Conservation (phyloP, 2,797 vertebrate species). For the Poeciliopsis turneri region DNA sequence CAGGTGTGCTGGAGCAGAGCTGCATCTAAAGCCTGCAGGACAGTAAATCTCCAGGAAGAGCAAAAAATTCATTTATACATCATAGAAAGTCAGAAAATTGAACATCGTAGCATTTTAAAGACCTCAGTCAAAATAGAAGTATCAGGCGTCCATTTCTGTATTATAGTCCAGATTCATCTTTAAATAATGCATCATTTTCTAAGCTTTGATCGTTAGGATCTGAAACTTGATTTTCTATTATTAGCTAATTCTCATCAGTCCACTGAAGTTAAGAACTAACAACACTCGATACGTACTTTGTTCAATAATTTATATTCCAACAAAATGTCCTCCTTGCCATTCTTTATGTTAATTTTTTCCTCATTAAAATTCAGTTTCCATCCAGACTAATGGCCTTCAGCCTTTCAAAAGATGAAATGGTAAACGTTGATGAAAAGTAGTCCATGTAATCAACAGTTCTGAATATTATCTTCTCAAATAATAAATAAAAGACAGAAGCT, state of each 20-base stretch:
- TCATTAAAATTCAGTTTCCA: conserved; percentile 1
- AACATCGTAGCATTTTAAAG: not conserved
- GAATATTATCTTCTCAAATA: not conserved
- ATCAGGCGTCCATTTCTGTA: not conserved
- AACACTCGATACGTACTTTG: not conserved
- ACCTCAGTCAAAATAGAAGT: not conserved
- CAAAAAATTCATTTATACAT: not conserved
- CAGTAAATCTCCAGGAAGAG: not conserved
- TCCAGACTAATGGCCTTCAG: not conserved
- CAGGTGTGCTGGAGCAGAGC: not conserved
- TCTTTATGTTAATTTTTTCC: not conserved
- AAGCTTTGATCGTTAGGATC: not conserved
- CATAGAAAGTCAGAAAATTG: not conserved
- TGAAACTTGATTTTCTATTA: not conserved
- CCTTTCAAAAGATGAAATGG: not conserved
- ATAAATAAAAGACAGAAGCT: not conserved
- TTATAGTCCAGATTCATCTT: not conserved
- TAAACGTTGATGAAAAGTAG: not conserved
- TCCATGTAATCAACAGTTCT: not conserved
- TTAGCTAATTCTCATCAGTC: not conserved
- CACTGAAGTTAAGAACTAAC: not conserved
- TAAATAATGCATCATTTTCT: conserved; percentile 2
- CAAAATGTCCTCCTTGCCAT: not conserved
- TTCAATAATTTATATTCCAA: conserved; percentile 2
- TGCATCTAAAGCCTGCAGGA: not conserved